Evolutionary conservation across 1,140 invertebrate genomes (phyloP).

Genomic region (Hyphantria cunea): DNA sequence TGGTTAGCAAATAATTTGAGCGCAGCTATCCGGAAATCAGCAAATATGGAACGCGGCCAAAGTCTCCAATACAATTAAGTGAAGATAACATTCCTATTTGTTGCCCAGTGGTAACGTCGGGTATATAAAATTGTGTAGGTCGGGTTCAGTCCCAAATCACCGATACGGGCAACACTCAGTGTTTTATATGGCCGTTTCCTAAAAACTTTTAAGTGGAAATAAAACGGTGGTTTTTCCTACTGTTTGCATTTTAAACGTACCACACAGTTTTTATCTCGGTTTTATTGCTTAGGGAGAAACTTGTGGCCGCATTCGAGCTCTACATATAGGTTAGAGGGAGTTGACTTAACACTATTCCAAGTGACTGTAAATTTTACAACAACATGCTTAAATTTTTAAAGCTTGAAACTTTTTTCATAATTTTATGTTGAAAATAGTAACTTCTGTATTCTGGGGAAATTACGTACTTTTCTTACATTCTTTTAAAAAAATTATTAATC

Average conservation of each 20-base stretch:
- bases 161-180: constrained; percentile 46
- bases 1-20: constrained; percentile 24
- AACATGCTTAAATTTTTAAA: neutral
- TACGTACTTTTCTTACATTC: too few relatives aligned
- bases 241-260: constrained; percentile 42
- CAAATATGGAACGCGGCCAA: constrained; percentile 29
- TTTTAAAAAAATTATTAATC: too few relatives aligned
- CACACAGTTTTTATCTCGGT: constrained; percentile 53
- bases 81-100: constrained; percentile 35
- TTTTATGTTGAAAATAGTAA: too few relatives aligned
- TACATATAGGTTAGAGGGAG: constrained; percentile 19
- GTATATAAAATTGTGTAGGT: constrained; percentile 28
- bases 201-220: constrained; percentile 66
- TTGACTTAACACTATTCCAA: neutral
- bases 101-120: constrained; percentile 29
- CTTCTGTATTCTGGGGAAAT: too few relatives aligned
- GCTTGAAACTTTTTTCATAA: too few relatives aligned
- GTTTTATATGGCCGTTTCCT: constrained; percentile 54
- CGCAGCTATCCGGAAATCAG: constrained; percentile 13
- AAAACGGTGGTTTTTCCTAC: constrained; percentile 46
- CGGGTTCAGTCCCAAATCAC: constrained; percentile 35
- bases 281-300: constrained; percentile 41
- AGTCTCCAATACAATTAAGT: constrained; percentile 5
- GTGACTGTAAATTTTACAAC: neutral
- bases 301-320: constrained; percentile 30